Base-by-base conservation (phyloP, 1,140 invertebrate species). In the Plectrocnemia conspersa region DNA sequence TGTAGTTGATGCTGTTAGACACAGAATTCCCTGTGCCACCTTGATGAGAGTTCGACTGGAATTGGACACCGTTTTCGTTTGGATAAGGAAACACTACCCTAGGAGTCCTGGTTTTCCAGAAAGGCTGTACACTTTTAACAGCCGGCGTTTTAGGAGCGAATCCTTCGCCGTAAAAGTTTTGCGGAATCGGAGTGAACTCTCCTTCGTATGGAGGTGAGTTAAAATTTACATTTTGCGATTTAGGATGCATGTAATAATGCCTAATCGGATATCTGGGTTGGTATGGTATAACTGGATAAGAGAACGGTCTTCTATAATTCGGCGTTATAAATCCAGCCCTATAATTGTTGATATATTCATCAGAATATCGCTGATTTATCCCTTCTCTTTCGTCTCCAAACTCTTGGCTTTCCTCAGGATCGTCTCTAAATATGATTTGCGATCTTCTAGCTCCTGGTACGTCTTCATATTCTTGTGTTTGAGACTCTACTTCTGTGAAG, bases 21-120 rank as follows among this genome's bases (percentile, higher is more conserved):
- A 68, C 18, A 33, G 68, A 49, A 44, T 60, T 19, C 56, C 65
- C 53, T 59, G 66, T 61, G 35, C 72, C 52, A 44, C 76, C 65
- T 47, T 70, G 64, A 65, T 78, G 66, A 42, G 71, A 68, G 64
- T 79, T 80, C 42, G 67, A 76, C 67, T 58, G 61, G 60, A 63
- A 61, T n/a, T 68, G 73, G 5, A 64, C 64, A 60, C 64, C 68
- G 22, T 72, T 71, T 5, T 71, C 63, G 41, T 46, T 50, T 4
- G 65, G 61, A 45, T 74, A 74, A 2, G 79, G 79, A 22, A 80
- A 80, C 2, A 80, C 77, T 1, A 80, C 79, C 0, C 79, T 61
- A 0, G 79, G 79, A 58, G 73, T 78, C 10, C 79, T 65, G 2
- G 78, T 77, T 49, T 73, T 73, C 74, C 74, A 76, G 1, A 41